Base-by-base conservation (phyloP, 53 echinoderm and acorn worm genomes). In the Patiria pectinifera region DNA sequence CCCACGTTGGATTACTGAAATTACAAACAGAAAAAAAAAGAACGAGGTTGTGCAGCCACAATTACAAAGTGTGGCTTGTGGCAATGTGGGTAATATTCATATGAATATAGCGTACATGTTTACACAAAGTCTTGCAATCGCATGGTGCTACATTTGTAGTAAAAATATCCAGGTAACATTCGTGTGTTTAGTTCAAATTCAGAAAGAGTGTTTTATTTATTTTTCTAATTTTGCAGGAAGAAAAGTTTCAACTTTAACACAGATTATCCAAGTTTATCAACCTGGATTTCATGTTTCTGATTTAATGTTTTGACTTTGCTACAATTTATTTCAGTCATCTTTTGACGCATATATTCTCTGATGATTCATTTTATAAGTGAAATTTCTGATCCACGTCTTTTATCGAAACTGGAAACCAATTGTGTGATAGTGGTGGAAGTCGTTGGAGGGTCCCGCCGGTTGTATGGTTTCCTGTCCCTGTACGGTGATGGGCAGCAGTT, bases 391-490 rank as follows among this genome's bases (percentile, higher is more conserved):
- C 14, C 14, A 66, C 35, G 24, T 78, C 11, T 11, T 14, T 85
- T 75, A 18, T 59, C 12, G 18, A 62, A 77, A 45, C 81, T 63
- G 62, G 80, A 90, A 48, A 45, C 49, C 69, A 47, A 63, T 53
- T 62, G 66, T 23, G 75, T 10, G 79, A 69, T 80, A 90, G 63
- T 3, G 48, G 80, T 69, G 90, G 90, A 90, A 80, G 79, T 90
- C 61, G 63, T 90, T 90, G 23, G 47, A 46, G 45, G 63, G 22
- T 12, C 62, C 69, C 21, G 80, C 22, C 46, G 15, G 45, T 18
- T 75, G 46, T 90, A 90, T 48, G 62, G 53, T 69, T 90, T 90
- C 90, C 90, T 90, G 90, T 23, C 22, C 21, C 45, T 2, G 1
- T 66, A 6, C 18, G 35, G 49, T 81, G 80, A 23, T 81, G 80